These are phyloP conservation scores for Actenoides hombroni DNA, from an alignment of 2,113 vertebrate species.

Conservation along the genomic window DNA sequence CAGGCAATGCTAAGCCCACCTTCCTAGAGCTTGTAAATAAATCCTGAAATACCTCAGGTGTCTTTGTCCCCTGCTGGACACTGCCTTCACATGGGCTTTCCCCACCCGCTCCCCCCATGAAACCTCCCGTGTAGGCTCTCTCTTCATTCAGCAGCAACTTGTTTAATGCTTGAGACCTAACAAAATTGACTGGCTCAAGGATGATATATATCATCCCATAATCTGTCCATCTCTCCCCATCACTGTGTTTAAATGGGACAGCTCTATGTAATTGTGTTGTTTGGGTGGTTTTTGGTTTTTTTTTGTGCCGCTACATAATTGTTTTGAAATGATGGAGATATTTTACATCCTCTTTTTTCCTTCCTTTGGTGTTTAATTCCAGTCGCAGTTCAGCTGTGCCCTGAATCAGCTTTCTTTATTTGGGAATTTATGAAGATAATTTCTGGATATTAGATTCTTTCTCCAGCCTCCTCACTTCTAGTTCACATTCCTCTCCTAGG, in stretches of 20 bases:
- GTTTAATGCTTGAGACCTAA: neutral
- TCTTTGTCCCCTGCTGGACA: neutral
- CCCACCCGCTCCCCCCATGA: neutral
- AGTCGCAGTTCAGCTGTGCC: neutral
- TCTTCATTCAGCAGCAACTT: neutral
- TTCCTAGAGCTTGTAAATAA: neutral
- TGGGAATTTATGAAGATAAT: neutral
- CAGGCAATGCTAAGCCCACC: neutral
- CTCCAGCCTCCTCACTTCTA: neutral
- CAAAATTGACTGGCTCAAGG: neutral
- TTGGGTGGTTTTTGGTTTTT: neutral
- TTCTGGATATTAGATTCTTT: neutral
- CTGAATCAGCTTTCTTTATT: neutral
- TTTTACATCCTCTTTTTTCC: neutral
- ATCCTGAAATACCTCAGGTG: neutral
- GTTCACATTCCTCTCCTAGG: neutral
- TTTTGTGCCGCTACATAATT: neutral
- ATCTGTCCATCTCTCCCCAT: neutral
- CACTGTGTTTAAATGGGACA: neutral
- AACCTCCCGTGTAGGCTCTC: neutral
- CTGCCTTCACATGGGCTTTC: neutral
- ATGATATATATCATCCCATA: neutral
- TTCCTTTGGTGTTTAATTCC: neutral
- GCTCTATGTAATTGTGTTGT: neutral
- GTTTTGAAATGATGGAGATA: neutral